Base-by-base conservation (phyloP, 2,113 vertebrate species). In the Gorsachius goisagi region DNA sequence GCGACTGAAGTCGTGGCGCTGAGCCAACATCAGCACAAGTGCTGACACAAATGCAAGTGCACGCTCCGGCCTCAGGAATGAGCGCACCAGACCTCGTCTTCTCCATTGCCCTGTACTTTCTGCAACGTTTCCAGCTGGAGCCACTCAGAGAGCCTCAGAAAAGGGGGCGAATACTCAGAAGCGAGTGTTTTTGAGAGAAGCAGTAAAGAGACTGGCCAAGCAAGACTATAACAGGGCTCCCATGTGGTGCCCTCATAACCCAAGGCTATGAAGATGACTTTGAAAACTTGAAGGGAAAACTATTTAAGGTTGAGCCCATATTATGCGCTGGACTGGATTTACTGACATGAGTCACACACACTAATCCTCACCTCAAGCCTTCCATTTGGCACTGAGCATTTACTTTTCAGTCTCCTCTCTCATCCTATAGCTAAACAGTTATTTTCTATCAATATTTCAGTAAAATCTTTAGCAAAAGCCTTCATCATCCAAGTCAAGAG, bases 1-100 rank as follows among this genome's bases (percentile, higher is more conserved):
- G 44, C 0, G 0, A 2, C 52, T 62, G 77, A n/a, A 89, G 33
- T 20, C 77, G 47, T 2, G 2, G 86, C 49, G 0, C 35, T 1
- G 44, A 9, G 78, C 82, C 86, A 67, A 0, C 0, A 0, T 22
- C 39, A 30, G 39, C 76, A 76, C 71, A 44, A 71, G 71, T 2
- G 28, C 78, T 39, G n/a, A 62, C 74, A 66, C 56, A 35, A 45
- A 49, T 3, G n/a, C 28, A 37, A 41, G 32, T 7, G n/a, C 66
- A 15, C 0, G 1, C 26, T 37, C 11, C 33, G 56, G 62, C 79
- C 58, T 68, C 58, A 1, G 50, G 33, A 64, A 14, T 23, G 16
- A 58, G 66, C 47, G 41, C 3, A 3, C 17, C 0, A 1, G 15
- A 28, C 7, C 47, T 88, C 9, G 0, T 52, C 30, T 5, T 28